Evolutionary conservation across 2,797 vertebrate species (phyloP), one percentile per base, ranked within the genome.

Genomic region (Paratrypauchen microcephalus): DNA sequence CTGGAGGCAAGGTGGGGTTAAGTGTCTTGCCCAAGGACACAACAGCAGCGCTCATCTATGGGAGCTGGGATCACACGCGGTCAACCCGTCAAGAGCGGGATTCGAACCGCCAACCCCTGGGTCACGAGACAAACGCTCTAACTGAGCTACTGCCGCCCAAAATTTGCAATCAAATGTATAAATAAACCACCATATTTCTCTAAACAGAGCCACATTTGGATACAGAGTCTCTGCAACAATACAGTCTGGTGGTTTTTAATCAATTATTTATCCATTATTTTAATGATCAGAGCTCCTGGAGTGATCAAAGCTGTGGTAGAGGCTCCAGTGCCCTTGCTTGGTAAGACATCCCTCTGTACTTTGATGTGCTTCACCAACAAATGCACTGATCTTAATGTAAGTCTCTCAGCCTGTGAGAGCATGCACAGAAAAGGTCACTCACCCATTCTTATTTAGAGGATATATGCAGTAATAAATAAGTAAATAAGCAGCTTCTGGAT

Each of bases 251-350:
- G 36, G 86, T 91, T 94, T 93, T 91, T 89, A 94, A 94, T 94
- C 92, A 94, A 95, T 94, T 94, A 95, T 95, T 94, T 91, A 94
- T 93, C 83, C 87, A 92, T 93, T 94, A 93, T 94, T 94, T 93
- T 93, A 94, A 94, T 94, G 92, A 94, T 94, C 91, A 92, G 88
- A 92, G 92, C 90, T 90, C 92, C 90, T 75, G 86, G 76, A 78
- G 90, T 92, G 92, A 95, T 95, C 93, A 95, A 94, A 95, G 93
- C 81, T 81, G 71, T 26, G 72, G 89, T 87, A 89, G 70, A 52
- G 90, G 88, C 88, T 87, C 85, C 85, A 87, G 89, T 92, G 91
- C 89, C 83, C 92, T 83, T 84, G 84, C 91, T 90, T 79, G 57
- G 87, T 85, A 89, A 93, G 88, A 92, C 88, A 92, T 86, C 87